These are phyloP conservation scores for Cosmia pyralina DNA, from an alignment of 2,888 invertebrate species.

Conservation along the genomic window DNA sequence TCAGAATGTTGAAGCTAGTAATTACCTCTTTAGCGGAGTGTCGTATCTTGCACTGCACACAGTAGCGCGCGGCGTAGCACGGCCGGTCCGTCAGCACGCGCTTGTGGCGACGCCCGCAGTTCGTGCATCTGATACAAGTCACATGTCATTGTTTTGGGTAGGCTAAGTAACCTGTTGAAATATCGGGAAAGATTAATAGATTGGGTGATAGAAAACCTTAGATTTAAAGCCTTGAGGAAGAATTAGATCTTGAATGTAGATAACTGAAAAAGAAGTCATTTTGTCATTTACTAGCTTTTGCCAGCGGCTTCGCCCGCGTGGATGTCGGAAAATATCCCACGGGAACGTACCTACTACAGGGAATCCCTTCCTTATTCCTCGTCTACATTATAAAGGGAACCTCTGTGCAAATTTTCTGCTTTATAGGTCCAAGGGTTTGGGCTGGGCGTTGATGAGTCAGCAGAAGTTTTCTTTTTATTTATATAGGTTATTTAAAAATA, in stretches of 20 bases:
- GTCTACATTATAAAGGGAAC: too few species aligned
- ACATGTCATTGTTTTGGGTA: conserved; percentile 2
- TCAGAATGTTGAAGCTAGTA: not conserved
- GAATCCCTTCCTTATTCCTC: too few species aligned
- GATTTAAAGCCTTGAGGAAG: not conserved
- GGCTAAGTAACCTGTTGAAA: conserved; percentile 9
- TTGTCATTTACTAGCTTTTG: too few species aligned
- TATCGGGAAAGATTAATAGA: not conserved
- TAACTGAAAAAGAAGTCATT: too few species aligned
- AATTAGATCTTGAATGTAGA: not conserved
- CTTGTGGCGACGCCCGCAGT: conserved; percentile 97
- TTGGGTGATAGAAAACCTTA: not conserved
- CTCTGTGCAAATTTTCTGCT: too few species aligned
- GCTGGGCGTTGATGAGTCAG: too few species aligned
- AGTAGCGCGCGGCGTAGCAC: conserved; percentile 97
- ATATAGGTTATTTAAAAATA: too few species aligned
- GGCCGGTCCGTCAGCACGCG: conserved; percentile 96
- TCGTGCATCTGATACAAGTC: conserved; percentile 93
- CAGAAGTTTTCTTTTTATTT: too few species aligned
- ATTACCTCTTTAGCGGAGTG: conserved; percentile 95
- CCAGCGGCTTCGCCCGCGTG: too few species aligned
- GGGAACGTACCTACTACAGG: too few species aligned
- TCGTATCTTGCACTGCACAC: conserved; percentile 96
- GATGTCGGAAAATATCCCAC: too few species aligned
- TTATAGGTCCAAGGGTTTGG: too few species aligned